Percentiles rank a stretch among this genome's conserved stretches.
Conservation (phyloP, 64 coral and sea anemone genomes). For the Orbicella faveolata region DNA sequence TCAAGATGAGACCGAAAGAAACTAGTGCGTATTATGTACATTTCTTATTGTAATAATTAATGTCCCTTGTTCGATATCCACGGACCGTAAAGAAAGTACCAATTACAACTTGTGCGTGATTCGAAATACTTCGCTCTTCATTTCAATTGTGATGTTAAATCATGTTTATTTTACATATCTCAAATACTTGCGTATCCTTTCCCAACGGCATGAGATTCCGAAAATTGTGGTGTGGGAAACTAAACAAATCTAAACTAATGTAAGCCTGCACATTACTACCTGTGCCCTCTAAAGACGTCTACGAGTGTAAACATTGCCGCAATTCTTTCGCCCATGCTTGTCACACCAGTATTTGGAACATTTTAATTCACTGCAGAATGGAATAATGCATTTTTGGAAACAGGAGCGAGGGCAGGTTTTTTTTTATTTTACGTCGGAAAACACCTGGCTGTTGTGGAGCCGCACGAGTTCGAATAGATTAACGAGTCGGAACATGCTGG, state of each 20-base stretch:
- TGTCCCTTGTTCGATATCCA: too few relatives aligned
- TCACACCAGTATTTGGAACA: not conserved
- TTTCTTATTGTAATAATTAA: too few relatives aligned
- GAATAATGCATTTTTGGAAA: not conserved
- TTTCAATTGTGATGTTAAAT: slow-evolving; percentile 3
- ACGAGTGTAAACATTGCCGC: not conserved
- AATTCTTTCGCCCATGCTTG: not conserved
- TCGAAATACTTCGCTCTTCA: not conserved
- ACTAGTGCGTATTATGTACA: too few relatives aligned
- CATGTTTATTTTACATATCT: slow-evolving; percentile 3
- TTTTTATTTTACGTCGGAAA: not conserved
- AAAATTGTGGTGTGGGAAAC: not conserved
- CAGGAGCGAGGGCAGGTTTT: slow-evolving; percentile 23
- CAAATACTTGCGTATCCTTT: not conserved
- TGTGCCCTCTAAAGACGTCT: not conserved
- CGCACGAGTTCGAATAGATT: not conserved
- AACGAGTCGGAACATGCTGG: not conserved
- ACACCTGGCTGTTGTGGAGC: slow-evolving; percentile 11
- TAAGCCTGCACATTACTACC: not conserved
- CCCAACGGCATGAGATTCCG: not conserved
- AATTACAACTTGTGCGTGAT: not conserved
- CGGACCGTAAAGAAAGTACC: too few relatives aligned
- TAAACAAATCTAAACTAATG: not conserved
- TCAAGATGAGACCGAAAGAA: too few relatives aligned
- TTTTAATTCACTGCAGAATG: not conserved